Conservation (phyloP, 2,797 vertebrate species). For the Myotis myotis region DNA sequence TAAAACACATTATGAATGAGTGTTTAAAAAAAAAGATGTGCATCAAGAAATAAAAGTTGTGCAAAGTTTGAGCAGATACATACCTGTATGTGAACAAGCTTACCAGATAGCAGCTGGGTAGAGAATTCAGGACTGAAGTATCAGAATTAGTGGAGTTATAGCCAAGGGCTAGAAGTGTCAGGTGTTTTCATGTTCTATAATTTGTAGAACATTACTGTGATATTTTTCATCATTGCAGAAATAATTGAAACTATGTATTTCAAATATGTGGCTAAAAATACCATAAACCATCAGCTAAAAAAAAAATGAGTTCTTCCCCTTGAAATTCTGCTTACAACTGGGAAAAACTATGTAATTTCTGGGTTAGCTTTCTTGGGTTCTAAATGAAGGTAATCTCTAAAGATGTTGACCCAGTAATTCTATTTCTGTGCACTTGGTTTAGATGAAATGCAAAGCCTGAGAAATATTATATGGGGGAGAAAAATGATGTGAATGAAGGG, state of each 20-base stretch:
- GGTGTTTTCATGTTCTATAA: not conserved
- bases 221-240: not conserved
- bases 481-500: not conserved
- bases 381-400: not conserved
- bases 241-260: not conserved
- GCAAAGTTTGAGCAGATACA: not conserved
- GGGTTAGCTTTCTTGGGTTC: not conserved
- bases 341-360: not conserved
- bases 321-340: not conserved
- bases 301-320: not conserved
- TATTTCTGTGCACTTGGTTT: not conserved
- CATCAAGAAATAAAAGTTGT: not conserved
- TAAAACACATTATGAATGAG: not conserved
- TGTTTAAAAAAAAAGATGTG: not conserved
- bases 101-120: not conserved
- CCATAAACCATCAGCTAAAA: not conserved
- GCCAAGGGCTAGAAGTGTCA: not conserved
- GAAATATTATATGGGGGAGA: constrained; percentile 21
- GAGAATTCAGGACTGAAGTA: not conserved
- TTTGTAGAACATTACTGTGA: not conserved
- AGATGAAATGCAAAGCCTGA: not conserved
- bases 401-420: not conserved
- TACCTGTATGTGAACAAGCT: not conserved
- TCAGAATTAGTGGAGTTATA: not conserved
- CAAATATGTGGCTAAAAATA: not conserved